phyloP scores from a whole-genome alignment of 1,140 invertebrate species.

The Diachasma alloeum region DNA sequence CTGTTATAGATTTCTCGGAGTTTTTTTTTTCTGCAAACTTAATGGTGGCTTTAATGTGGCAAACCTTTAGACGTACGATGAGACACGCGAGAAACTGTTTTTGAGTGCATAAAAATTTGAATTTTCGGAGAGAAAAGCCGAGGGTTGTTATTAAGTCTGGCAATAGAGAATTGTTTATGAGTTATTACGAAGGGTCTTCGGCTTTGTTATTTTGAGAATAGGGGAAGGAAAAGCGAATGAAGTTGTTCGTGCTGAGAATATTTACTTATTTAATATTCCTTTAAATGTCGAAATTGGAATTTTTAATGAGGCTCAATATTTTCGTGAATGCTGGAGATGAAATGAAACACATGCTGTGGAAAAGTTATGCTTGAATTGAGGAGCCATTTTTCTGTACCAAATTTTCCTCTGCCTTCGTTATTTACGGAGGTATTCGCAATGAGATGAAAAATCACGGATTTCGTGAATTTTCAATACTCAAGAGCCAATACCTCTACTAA shows the following conservation, averaged over 20 bases:
- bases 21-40: neutral
- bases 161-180: constrained; percentile 8
- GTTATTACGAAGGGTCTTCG: neutral
- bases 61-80: neutral
- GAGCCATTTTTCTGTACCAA: neutral
- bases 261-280: neutral
- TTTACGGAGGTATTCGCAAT: neutral
- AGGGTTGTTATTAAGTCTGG: neutral
- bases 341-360: neutral
- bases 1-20: neutral
- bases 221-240: neutral
- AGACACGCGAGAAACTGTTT: neutral
- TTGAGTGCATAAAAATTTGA: neutral
- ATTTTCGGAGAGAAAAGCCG: neutral
- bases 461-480: neutral
- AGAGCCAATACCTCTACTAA: neutral
- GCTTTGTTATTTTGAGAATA: neutral
- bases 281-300: neutral
- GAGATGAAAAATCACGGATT: neutral
- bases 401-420: neutral
- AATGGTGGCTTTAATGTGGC: constrained; percentile 5
- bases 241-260: neutral
- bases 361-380: neutral
- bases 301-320: neutral
- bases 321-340: neutral